These are phyloP conservation scores for Astropecten irregularis DNA, from an alignment of 53 echinoderm and acorn worm genomes.

Conservation along the genomic window DNA sequence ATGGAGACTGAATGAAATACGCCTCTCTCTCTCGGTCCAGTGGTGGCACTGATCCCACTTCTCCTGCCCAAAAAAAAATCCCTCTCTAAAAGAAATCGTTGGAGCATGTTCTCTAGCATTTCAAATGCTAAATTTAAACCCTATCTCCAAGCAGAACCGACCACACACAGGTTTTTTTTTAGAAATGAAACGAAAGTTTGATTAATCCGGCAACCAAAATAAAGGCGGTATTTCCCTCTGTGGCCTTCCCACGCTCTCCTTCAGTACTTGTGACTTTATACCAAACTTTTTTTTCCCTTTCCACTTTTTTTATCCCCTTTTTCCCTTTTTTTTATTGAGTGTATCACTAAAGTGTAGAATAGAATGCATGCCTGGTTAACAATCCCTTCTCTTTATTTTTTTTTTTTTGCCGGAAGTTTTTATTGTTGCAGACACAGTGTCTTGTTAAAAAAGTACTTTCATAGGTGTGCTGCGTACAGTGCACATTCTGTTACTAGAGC, in stretches of 20 bases:
- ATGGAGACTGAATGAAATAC: too few relatives aligned
- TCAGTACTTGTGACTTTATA: not conserved
- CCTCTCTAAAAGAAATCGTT: too few relatives aligned
- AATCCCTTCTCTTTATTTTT: not conserved
- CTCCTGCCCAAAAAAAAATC: too few relatives aligned
- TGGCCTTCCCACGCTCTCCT: slow-evolving; percentile 43
- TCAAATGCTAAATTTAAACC: slow-evolving; percentile 43
- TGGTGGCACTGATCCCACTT: too few relatives aligned
- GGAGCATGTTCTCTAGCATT: not conserved
- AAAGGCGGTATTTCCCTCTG: not conserved
- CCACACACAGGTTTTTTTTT: slow-evolving; percentile 28
- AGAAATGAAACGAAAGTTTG: slow-evolving; percentile 39
- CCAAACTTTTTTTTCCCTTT: slow-evolving; percentile 4
- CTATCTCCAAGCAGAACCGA: slow-evolving; percentile 48
- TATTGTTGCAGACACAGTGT: slow-evolving; percentile 27
- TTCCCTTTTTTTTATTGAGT: not conserved
- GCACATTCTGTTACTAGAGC: too few relatives aligned
- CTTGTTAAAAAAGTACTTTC: not conserved
- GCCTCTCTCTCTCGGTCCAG: too few relatives aligned
- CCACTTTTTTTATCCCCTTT: not conserved
- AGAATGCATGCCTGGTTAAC: slow-evolving; percentile 20
- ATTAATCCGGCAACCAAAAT: slow-evolving; percentile 46
- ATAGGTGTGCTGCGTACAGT: not conserved
- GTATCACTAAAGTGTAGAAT: slow-evolving; percentile 25
- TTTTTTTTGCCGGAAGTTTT: slow-evolving; percentile 46